Conservation (phyloP, 2,113 vertebrate species). For the Phocoena sinus region DNA sequence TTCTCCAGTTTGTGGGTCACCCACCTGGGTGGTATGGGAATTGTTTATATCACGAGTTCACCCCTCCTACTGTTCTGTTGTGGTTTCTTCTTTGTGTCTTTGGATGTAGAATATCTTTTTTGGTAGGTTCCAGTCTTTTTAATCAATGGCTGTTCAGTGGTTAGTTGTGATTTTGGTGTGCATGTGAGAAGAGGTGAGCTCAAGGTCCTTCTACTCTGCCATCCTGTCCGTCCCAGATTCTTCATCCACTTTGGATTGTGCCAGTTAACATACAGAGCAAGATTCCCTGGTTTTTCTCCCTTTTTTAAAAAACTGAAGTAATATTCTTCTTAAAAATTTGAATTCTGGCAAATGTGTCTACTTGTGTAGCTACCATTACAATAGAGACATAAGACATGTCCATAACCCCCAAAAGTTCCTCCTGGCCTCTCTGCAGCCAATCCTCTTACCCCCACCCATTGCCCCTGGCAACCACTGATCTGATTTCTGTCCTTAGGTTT, state of each 20-base stretch:
- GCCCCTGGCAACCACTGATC: neutral
- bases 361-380: neutral
- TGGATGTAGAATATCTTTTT: neutral
- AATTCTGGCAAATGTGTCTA: neutral
- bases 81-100: neutral
- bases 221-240: neutral
- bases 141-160: neutral
- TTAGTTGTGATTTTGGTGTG: neutral
- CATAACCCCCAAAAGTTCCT: neutral
- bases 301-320: neutral
- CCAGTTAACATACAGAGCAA: neutral
- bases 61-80: neutral
- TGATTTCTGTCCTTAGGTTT: neutral
- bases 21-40: neutral
- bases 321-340: neutral
- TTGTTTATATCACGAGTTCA: neutral
- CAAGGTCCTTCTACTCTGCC: neutral
- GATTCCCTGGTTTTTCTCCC: neutral
- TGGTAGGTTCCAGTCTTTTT: neutral
- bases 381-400: neutral
- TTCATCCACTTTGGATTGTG: neutral
- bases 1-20: neutral
- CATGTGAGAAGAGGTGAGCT: neutral
- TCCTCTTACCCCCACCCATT: neutral
- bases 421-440: neutral